Evolutionary conservation across 2,113 vertebrate species (phyloP), one percentile per base, ranked within the genome.

Genomic region (Rynchops niger): DNA sequence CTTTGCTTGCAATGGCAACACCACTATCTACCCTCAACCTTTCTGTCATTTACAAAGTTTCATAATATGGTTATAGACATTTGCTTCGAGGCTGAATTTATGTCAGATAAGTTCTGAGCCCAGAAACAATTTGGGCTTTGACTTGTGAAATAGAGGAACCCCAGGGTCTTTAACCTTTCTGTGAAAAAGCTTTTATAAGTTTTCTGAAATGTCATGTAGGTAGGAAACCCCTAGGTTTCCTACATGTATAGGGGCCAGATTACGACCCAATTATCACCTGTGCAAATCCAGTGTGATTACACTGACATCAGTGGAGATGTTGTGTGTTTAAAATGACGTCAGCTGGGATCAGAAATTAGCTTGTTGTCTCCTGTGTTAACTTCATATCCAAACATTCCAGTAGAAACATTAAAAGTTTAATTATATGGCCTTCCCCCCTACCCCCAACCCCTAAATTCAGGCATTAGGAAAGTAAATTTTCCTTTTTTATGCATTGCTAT

Each of bases 391-490:
- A 97, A 90, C 82, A 78, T 93, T 90, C 76, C 47, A 65, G 34
- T 29, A 90, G 58, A 90, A 95, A 70, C 26, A 62, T 36, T 29
- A 72, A 58, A 88, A 91, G n/a, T 78, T 78, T 95, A 93, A 96
- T 90, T 89, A 85, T 36, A 69, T 66, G 32, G 19, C 55, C 38
- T 56, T 42, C 16, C 29, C 2, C 5, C 32, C 29, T 15, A 12
- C 40, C 40, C 62, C 20, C 40, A 9, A 2, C 18, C 63, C 52
- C 21, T 43, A 66, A 86, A 47, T 11, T 80, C 49, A 80, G 45
- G 26, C 29, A 11, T 95, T 92, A 94, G 45, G 90, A 90, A 93
- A 95, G 49, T 81, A 97, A 97, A 91, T 42, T 50, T 94, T 93
- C 58, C 73, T 79, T 93, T 96, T 92, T 96, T 85, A 91, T 74